phyloP scores from a whole-genome alignment of 2,113 vertebrate genomes.

The Geothlypis trichas region DNA sequence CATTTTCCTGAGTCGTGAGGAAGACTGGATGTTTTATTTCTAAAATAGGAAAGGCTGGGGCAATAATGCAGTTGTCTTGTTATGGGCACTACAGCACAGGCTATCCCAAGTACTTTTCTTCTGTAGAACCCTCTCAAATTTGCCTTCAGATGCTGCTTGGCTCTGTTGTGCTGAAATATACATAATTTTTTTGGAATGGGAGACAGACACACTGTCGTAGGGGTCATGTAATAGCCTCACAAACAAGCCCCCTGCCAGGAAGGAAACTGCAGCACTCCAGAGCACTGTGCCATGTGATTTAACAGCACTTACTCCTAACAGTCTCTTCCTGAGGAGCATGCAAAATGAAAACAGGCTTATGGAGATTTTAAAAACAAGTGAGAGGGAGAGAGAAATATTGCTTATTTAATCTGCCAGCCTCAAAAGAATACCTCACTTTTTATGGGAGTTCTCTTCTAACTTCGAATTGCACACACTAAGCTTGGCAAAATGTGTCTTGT shows the following conservation, averaged over 20 bases:
- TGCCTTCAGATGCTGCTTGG: background rate
- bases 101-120: background rate
- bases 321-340: slow-evolving; percentile 19
- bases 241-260: background rate
- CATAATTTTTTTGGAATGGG: background rate
- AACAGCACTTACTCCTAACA: slow-evolving; percentile 19
- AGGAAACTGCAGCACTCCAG: background rate
- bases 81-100: background rate
- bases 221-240: background rate
- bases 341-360: slow-evolving; percentile 10
- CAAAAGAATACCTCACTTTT: slow-evolving; percentile 24
- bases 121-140: background rate
- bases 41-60: background rate
- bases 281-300: background rate
- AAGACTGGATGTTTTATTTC: background rate
- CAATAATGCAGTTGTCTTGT: background rate
- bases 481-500: background rate
- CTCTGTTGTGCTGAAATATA: background rate
- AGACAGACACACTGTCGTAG: background rate
- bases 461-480: background rate
- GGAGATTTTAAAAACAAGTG: background rate
- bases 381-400: slow-evolving; percentile 4
- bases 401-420: slow-evolving; percentile 8
- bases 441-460: slow-evolving; percentile 8
- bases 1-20: background rate